Percentiles rank a stretch among this genome's conserved stretches.
Conservation (phyloP, 2,113 vertebrate genomes). For the Atractosteus spatula region DNA sequence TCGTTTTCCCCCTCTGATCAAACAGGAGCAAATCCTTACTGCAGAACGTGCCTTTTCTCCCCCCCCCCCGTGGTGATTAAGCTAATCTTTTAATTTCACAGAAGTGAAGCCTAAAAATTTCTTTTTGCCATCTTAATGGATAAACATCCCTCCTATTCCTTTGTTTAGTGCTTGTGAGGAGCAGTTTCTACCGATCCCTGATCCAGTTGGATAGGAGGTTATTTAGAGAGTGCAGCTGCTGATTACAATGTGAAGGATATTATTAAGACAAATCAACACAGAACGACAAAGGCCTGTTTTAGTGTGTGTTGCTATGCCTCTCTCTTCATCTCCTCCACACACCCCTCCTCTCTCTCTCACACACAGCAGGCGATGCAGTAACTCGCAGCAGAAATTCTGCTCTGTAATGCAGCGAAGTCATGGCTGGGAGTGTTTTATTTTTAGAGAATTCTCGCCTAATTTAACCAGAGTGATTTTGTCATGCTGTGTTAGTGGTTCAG, state of each 20-base stretch:
- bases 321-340: too few species aligned
- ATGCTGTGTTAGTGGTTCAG: too few species aligned
- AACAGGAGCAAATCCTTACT: not conserved
- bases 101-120: not conserved
- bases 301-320: too few species aligned
- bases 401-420: too few species aligned
- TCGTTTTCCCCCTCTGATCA: not conserved
- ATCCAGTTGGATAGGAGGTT: not conserved
- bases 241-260: too few species aligned
- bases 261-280: too few species aligned
- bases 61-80: not conserved
- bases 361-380: not conserved
- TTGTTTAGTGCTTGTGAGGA: not conserved
- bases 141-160: not conserved
- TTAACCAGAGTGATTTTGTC: not conserved
- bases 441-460: not conserved
- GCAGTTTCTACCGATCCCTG: not conserved
- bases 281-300: too few species aligned
- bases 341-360: not conserved
- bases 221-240: not conserved
- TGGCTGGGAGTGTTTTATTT: not conserved
- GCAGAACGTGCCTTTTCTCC: not conserved
- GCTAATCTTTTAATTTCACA: not conserved
- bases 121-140: not conserved
- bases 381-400: not conserved